Evolutionary conservation across 2,113 vertebrate species (phyloP), one percentile per base, ranked within the genome.

Genomic region (Formicarius rufipectus): DNA sequence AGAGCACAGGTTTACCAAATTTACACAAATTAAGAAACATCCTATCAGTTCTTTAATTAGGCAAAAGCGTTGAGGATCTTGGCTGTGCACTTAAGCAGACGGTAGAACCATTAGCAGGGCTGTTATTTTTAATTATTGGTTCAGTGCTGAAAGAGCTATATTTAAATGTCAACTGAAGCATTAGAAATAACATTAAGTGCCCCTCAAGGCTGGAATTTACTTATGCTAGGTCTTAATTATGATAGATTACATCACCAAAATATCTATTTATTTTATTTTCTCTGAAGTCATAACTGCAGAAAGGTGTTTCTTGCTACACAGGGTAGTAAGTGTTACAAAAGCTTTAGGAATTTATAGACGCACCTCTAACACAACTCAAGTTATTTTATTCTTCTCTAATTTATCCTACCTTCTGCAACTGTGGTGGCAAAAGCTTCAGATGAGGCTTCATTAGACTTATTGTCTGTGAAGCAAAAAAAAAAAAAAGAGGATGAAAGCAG

Each of bases 91-190:
- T 86, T 92, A 64, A 88, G 73, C 87, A 93, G 93, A 88, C 93
- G 73, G 78, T 80, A 62, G 56, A 90, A 67, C 39, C 37, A 47
- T 90, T 92, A 88, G 30, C 19, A 75, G 82, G 25, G 93, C 30
- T 94, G 90, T 93, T 96, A 93, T 56, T 97, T 96, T 94, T 88
- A 90, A 90, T 93, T 90, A 92, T 52, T 75, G 40, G 24, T 67
- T 88, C 50, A 88, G 49, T 84, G 59, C 33, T 95, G 35, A 94
- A 93, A 90, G 47, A 94, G 14, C 68, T 67, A 40, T 77, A 78
- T 93, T 84, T 76, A 60, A 67, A 87, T 93, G 64, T 39, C 83
- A 95, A 37, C 59, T 90, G 58, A 95, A 83, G 83, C 42, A 84
- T 81, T 17, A 93, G 55, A 83, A 97, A 77, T 69, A 94, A 77